Percentiles rank a stretch among this genome's conserved stretches.
Evolutionary conservation across 30 jellyfish, hydroid and myxozoan species (phyloP).

Genomic region (Phacellophora camtschatica): DNA sequence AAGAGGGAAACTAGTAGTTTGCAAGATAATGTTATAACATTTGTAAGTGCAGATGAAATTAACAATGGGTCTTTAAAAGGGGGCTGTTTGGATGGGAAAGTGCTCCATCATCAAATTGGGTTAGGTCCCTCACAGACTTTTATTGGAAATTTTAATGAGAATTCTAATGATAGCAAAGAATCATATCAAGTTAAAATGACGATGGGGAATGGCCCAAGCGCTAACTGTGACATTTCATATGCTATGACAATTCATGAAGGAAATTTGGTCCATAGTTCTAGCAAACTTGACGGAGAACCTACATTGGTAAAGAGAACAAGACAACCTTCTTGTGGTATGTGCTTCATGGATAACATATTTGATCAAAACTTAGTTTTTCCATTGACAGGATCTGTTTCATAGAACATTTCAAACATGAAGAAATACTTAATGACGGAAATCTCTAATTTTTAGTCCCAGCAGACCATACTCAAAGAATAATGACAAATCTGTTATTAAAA

Average conservation of each 20-base stretch:
- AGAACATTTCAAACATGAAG: too few relatives aligned
- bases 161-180: background rate
- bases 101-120: background rate
- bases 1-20: constrained; percentile 34
- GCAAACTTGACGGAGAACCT: background rate
- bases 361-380: too few relatives aligned
- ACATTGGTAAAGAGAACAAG: background rate
- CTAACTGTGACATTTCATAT: too few relatives aligned
- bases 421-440: too few relatives aligned
- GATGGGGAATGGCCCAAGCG: too few relatives aligned
- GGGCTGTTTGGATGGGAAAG: background rate
- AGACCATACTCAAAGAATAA: too few relatives aligned
- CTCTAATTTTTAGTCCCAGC: too few relatives aligned
- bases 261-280: background rate
- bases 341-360: too few relatives aligned
- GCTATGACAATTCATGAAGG: too few relatives aligned
- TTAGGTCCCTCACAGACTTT: background rate
- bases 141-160: background rate
- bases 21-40: constrained; percentile 41
- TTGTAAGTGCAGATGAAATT: constrained; percentile 29
- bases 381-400: too few relatives aligned
- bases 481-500: too few relatives aligned
- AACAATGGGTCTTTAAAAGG: constrained; percentile 14
- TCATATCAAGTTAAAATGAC: background rate
- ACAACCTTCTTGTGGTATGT: background rate